phyloP scores from a whole-genome alignment of 2,113 vertebrate species.

The Haplotaxodon microlepis region DNA sequence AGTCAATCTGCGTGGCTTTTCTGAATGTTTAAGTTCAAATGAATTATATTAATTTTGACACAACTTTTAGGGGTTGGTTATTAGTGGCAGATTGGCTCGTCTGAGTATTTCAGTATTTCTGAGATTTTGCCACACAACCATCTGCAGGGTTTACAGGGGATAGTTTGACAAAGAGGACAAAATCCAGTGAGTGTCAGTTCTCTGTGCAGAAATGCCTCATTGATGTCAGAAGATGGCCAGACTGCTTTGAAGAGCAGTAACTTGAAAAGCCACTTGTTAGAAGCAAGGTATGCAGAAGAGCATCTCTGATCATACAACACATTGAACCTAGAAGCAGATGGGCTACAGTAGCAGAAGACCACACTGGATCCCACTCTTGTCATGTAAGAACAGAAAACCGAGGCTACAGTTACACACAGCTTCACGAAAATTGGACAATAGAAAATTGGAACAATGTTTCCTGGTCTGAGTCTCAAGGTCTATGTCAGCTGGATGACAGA shows the following conservation, averaged over 20 bases:
- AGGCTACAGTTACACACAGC: neutral
- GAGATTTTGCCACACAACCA: neutral
- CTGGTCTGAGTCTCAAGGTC: neutral
- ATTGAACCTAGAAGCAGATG: neutral
- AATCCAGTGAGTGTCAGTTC: neutral
- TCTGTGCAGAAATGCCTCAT: neutral
- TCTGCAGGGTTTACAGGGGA: neutral
- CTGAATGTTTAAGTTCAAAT: neutral
- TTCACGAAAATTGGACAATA: neutral
- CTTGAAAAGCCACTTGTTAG: neutral
- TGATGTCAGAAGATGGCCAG: neutral
- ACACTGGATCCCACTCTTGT: neutral
- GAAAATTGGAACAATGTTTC: neutral
- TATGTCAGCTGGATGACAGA: fast-evolving
- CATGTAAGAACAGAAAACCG: neutral
- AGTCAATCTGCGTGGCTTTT: neutral
- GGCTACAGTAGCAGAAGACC: neutral
- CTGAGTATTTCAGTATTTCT: neutral
- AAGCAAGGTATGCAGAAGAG: neutral
- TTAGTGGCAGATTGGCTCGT: neutral
- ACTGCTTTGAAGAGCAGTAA: neutral
- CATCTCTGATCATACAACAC: neutral
- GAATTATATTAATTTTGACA: neutral
- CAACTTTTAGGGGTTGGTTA: neutral
- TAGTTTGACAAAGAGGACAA: neutral